Evolutionary conservation across 2,797 vertebrate species (phyloP).

Genomic region (Siniperca scherzeri): DNA sequence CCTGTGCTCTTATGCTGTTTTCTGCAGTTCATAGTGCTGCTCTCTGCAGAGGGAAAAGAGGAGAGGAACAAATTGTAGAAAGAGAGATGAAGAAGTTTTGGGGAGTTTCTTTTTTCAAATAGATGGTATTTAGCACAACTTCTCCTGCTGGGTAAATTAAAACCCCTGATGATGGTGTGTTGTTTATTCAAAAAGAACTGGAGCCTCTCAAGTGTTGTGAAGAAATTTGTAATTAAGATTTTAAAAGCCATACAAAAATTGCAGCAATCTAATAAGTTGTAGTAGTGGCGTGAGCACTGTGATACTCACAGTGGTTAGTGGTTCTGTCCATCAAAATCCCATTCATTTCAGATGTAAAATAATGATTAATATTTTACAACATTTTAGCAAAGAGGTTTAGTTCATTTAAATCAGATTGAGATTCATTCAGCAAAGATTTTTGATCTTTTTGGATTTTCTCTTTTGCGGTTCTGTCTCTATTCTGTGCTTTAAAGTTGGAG

Average conservation of each 20-base stretch:
- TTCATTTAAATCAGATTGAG: constrained; percentile 46
- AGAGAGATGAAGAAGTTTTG: constrained; percentile 45
- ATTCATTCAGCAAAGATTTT: constrained; percentile 40
- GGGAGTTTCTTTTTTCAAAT: constrained; percentile 50
- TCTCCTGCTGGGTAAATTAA: constrained; percentile 75
- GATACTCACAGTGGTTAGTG: constrained; percentile 27
- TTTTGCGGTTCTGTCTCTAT: constrained; percentile 49
- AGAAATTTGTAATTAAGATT: constrained; percentile 76
- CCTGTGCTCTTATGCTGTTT: constrained; percentile 35
- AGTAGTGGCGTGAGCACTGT: constrained; percentile 31
- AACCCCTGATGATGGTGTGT: constrained; percentile 65
- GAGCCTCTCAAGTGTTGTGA: constrained; percentile 59
- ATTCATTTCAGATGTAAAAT: constrained; percentile 51
- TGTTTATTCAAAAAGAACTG: constrained; percentile 78
- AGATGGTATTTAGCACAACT: constrained; percentile 67
- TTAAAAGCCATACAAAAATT: constrained; percentile 67
- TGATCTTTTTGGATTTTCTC: constrained; percentile 40
- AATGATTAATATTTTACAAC: constrained; percentile 59
- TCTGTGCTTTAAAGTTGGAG: constrained; percentile 48
- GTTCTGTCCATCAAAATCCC: constrained; percentile 38
- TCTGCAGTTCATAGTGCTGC: constrained; percentile 28
- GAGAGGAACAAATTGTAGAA: constrained; percentile 1
- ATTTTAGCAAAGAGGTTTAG: constrained; percentile 51
- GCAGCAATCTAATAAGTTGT: constrained; percentile 41
- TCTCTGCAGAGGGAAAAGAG: constrained; percentile 18